Evolutionary conservation across 2,888 invertebrate species (phyloP).

Genomic region (Aleiodes leptofemur): DNA sequence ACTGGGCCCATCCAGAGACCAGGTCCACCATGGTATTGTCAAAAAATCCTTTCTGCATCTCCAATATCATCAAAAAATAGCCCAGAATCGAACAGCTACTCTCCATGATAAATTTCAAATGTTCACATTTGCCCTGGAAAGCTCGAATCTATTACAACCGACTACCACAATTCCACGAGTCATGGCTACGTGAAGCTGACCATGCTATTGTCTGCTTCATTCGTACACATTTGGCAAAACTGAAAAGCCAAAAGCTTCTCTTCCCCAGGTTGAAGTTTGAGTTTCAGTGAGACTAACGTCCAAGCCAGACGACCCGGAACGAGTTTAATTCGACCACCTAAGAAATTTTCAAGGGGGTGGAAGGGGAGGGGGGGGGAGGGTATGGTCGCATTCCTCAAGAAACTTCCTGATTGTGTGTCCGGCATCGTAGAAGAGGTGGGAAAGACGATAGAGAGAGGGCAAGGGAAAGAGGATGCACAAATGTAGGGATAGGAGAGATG

Average conservation of each 20-base stretch:
- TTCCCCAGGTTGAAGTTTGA: constrained; percentile 33
- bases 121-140: constrained; percentile 49
- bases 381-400: constrained; percentile 73
- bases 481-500: not conserved
- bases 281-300: constrained; percentile 56
- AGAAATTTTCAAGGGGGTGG: constrained; percentile 68
- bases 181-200: constrained; percentile 50
- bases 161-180: constrained; percentile 57
- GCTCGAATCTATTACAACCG: constrained; percentile 58
- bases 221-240: constrained; percentile 42
- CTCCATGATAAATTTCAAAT: constrained; percentile 39
- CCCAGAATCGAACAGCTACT: constrained; percentile 33
- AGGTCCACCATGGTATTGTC: not conserved
- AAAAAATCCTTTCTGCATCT: not conserved
- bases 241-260: constrained; percentile 33
- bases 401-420: constrained; percentile 75
- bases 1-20: too few relatives aligned
- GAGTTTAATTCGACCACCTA: constrained; percentile 75
- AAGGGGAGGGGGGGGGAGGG: constrained; percentile 58
- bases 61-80: constrained; percentile 53
- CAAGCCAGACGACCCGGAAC: constrained; percentile 64
- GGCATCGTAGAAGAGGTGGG: constrained; percentile 57
- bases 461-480: not conserved
- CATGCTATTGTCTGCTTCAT: constrained; percentile 31
- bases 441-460: constrained; percentile 38